phyloP scores from a whole-genome alignment of 2,888 invertebrate genomes.

The Eledona agricola region DNA sequence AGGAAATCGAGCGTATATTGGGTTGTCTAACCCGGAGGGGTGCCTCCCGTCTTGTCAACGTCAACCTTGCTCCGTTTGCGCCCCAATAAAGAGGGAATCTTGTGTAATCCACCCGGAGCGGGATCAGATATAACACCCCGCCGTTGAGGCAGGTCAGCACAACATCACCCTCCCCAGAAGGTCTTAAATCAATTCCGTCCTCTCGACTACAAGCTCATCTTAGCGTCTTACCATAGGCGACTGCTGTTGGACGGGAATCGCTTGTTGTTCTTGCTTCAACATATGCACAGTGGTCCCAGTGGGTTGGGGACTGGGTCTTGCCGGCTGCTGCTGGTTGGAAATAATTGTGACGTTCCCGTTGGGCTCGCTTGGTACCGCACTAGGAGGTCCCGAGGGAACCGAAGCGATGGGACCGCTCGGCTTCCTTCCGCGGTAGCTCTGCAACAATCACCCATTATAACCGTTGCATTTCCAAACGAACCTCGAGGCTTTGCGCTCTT shows the following conservation, averaged over 20 bases:
- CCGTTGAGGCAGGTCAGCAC: slow-evolving; percentile 55
- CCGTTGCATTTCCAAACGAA: background rate
- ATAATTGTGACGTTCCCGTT: slow-evolving; percentile 49
- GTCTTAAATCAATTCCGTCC: slow-evolving; percentile 34
- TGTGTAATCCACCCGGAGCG: slow-evolving; percentile 36
- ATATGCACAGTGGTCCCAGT: slow-evolving; percentile 43
- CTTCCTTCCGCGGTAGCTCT: slow-evolving; percentile 63
- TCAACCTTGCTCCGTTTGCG: slow-evolving; percentile 30
- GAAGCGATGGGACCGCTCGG: slow-evolving; percentile 57
- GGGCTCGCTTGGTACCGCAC: slow-evolving; percentile 48
- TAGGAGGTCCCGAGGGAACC: slow-evolving; percentile 49
- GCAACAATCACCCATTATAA: slow-evolving; percentile 43
- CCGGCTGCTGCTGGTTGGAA: slow-evolving; percentile 50
- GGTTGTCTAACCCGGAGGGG: slow-evolving; percentile 29
- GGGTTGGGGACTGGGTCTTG: slow-evolving; percentile 60
- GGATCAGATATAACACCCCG: slow-evolving; percentile 45
- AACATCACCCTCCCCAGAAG: slow-evolving; percentile 27
- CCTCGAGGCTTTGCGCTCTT: background rate
- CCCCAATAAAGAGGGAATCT: slow-evolving; percentile 38
- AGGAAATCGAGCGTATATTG: slow-evolving; percentile 24
- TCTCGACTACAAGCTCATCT: slow-evolving; percentile 11
- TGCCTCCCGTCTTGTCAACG: slow-evolving; percentile 26
- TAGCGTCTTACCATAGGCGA: slow-evolving; percentile 58
- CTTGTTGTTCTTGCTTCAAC: slow-evolving; percentile 54
- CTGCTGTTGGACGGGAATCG: slow-evolving; percentile 60